Percentiles rank a stretch among this genome's conserved stretches.
Conservation (phyloP, 2,888 invertebrate species). For the Caenorhabditis auriculariae region DNA sequence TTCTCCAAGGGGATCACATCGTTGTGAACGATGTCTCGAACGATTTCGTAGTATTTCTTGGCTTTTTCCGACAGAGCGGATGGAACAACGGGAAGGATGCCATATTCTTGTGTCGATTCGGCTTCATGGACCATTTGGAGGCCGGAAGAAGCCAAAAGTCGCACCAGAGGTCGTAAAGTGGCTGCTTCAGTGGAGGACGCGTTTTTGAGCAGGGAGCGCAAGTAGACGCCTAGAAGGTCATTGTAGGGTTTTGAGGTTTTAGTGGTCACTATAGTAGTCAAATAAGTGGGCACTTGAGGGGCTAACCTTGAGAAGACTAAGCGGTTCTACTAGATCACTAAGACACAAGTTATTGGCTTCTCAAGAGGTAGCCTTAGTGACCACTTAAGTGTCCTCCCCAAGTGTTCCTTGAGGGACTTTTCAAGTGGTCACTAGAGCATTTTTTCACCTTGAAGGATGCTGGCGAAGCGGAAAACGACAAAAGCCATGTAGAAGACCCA, state of each 20-base stretch:
- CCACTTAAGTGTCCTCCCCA: too few relatives aligned
- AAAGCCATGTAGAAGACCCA: slow-evolving; percentile 65
- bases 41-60: slow-evolving; percentile 62
- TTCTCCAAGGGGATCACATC: slow-evolving; percentile 65
- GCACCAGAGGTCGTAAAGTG: slow-evolving; percentile 34
- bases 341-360: too few relatives aligned
- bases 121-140: slow-evolving; percentile 33
- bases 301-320: too few relatives aligned
- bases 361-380: too few relatives aligned
- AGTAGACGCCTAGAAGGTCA: slow-evolving; percentile 47
- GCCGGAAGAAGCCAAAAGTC: slow-evolving; percentile 37
- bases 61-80: slow-evolving; percentile 63
- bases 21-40: slow-evolving; percentile 64
- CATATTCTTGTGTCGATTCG: slow-evolving; percentile 20
- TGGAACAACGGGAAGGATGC: slow-evolving; percentile 63
- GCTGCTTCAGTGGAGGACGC: slow-evolving; percentile 42
- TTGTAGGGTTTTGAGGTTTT: slow-evolving; percentile 64
- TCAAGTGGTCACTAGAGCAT: neutral
- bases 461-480: slow-evolving; percentile 64
- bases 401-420: too few relatives aligned
- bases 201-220: slow-evolving; percentile 41
- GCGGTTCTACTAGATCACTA: too few relatives aligned
- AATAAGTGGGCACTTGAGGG: too few relatives aligned
- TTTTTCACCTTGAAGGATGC: slow-evolving; percentile 64
- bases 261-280: too few relatives aligned